phyloP scores from a whole-genome alignment of 2,113 vertebrate species.

The Syrmaticus mikado region DNA sequence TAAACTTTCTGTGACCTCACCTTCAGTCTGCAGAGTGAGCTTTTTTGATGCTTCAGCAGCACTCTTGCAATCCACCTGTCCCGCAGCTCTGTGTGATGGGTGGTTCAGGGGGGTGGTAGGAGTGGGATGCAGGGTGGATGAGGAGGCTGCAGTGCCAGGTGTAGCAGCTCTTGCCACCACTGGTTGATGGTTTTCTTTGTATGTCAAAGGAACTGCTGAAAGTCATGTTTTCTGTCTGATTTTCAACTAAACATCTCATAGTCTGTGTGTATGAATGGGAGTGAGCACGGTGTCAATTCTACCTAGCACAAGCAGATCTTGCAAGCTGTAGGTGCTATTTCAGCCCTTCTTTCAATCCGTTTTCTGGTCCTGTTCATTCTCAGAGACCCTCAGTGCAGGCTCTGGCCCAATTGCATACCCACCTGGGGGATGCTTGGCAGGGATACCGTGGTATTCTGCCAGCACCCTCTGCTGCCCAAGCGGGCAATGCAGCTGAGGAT shows the following conservation, averaged over 20 bases:
- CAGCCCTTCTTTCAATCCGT: neutral
- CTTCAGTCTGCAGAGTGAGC: neutral
- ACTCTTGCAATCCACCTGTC: neutral
- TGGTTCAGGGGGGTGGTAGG: neutral
- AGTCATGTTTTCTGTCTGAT: neutral
- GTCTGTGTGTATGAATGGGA: neutral
- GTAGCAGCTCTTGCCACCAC: neutral
- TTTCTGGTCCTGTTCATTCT: neutral
- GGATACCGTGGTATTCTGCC: constrained; percentile 5
- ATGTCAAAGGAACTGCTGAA: neutral
- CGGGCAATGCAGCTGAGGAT: neutral
- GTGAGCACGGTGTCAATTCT: neutral
- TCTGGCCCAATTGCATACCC: neutral
- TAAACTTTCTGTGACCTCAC: neutral
- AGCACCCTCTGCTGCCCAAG: constrained; percentile 62
- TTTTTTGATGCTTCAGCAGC: neutral
- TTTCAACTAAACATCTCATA: neutral
- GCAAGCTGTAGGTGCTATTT: rapidly evolving
- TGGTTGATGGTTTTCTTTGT: neutral
- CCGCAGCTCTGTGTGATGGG: neutral
- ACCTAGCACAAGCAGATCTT: neutral
- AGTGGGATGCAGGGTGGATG: neutral
- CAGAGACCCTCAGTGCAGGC: neutral
- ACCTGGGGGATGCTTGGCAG: neutral
- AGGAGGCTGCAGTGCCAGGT: neutral